Base-by-base conservation (phyloP, 2,113 vertebrate genomes). In the Pithys albifrons region DNA sequence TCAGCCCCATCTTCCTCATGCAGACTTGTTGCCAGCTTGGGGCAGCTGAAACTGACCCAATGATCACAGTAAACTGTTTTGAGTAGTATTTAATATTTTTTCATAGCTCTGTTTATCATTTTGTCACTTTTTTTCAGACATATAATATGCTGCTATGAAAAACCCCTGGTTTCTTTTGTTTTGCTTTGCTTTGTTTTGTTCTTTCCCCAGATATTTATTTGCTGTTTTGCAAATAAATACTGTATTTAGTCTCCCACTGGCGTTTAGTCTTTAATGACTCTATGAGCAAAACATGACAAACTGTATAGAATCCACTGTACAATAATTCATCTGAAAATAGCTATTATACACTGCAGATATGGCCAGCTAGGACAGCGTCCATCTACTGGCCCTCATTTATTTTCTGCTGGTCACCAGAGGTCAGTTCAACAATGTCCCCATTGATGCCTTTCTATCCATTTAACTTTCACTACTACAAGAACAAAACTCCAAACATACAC, bases 401-500 rank as follows among this genome's bases (percentile, higher is more conserved):
- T 94, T 88, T 75, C 72, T 43, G 51, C 78, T 91, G 91, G 91
- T 96, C 86, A 95, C 62, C 71, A 92, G 88, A 93, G 95, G 91
- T 93, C 95, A 96, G 45, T 74, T 93, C 62, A 90, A 90, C 89
- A 93, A 87, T 89, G 58, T 66, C 33, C 17, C 45, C 92, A 90
- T 84, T 97, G 69, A 96, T 86, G 45, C 37, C 31, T 82, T 83
- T 86, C 71, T 89, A 69, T 89, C 79, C 58, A 0, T 85, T 83
- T 94, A 95, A 96, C 93, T 92, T 97, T 94, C 84, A 90, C 93
- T 96, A 79, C 70, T 84, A 89, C 54, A 88, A 77, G 93, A 95
- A 93, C 94, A 96, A 84, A 93, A 92, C 64, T 94, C 76, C 78
- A 92, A 95, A 86, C 83, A 96, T 64, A 86, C 69, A 89, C 33